phyloP scores from a whole-genome alignment of 2,797 vertebrate species.

The Selene dorsalis region DNA sequence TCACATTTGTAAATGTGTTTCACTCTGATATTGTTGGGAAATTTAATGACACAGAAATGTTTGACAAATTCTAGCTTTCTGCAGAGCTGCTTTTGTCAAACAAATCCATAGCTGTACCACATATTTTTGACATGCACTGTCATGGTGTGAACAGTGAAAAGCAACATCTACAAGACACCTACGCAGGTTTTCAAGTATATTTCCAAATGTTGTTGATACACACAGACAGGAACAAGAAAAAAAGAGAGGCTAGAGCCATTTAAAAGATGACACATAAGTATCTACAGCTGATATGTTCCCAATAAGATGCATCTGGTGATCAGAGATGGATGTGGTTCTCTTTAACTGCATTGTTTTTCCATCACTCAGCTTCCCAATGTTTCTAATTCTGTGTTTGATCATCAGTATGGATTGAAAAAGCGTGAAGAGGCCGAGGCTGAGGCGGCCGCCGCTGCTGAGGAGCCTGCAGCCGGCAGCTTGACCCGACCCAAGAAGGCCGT shows the following conservation, averaged over 20 bases:
- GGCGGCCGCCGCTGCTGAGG: conserved; percentile 92
- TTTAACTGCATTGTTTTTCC: not conserved
- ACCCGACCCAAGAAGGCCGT: conserved; percentile 95
- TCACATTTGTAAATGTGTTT: not conserved
- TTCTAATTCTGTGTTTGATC: conserved; percentile 8
- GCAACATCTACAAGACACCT: not conserved
- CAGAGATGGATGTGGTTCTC: not conserved
- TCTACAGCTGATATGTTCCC: no score
- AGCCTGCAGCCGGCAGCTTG: conserved; percentile 91
- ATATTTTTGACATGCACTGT: not conserved
- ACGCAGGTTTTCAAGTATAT: not conserved
- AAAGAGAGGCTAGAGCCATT: no score
- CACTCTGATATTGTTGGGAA: not conserved
- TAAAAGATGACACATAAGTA: no score
- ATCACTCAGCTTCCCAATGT: not conserved
- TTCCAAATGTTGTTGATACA: conserved; percentile 5
- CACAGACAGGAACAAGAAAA: not conserved
- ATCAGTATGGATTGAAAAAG: conserved; percentile 91
- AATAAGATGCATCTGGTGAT: not conserved
- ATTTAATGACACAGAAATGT: conserved; percentile 1
- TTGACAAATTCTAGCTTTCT: not conserved
- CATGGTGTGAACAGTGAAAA: conserved; percentile 10
- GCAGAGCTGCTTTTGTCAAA: conserved; percentile 1
- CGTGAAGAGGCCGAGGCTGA: conserved; percentile 94
- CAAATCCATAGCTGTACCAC: not conserved